A percentile compares a stretch with the other conserved stretches of the same genome.
Evolutionary conservation across 2,113 vertebrate species (phyloP).

Genomic region (Charadrius vociferus): DNA sequence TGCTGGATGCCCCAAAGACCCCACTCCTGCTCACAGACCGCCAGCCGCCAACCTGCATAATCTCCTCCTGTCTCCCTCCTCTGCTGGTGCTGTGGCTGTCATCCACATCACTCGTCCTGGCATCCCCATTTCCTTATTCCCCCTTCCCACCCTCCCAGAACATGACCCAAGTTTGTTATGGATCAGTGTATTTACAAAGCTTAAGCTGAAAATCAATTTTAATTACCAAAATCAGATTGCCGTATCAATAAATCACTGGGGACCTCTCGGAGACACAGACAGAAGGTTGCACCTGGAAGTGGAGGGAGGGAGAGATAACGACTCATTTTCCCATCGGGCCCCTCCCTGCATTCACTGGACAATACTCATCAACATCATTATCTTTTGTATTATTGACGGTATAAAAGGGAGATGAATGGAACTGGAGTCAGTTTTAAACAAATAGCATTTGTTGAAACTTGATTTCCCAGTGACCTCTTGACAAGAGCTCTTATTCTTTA

Average conservation of each 20-base stretch:
- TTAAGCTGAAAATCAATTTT: constrained; percentile 79
- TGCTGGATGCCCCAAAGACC: not conserved
- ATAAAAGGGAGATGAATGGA: not conserved
- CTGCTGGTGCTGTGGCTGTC: not conserved
- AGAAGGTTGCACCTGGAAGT: constrained; percentile 62
- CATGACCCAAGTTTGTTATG: constrained; percentile 47
- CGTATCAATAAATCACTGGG: constrained; percentile 62
- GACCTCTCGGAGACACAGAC: not conserved
- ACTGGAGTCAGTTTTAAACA: constrained; percentile 12
- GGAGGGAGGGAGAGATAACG: constrained; percentile 26
- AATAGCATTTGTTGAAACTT: constrained; percentile 1
- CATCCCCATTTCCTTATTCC: not conserved
- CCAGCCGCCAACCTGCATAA: accelerated
- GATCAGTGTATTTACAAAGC: constrained; percentile 59
- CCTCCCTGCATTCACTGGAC: not conserved
- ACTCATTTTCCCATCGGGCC: not conserved
- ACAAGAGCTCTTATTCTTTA: not conserved
- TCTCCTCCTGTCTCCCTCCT: not conserved
- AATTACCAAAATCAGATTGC: constrained; percentile 77
- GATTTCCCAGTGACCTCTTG: constrained; percentile 47
- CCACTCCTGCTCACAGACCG: accelerated
- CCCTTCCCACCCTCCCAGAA: not conserved
- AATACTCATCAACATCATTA: constrained; percentile 41
- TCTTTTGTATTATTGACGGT: constrained; percentile 28
- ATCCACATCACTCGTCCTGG: not conserved